A percentile compares a stretch with the other conserved stretches of the same genome.
phyloP scores from a whole-genome alignment of 2,113 vertebrate genomes.

The Murina feae region DNA sequence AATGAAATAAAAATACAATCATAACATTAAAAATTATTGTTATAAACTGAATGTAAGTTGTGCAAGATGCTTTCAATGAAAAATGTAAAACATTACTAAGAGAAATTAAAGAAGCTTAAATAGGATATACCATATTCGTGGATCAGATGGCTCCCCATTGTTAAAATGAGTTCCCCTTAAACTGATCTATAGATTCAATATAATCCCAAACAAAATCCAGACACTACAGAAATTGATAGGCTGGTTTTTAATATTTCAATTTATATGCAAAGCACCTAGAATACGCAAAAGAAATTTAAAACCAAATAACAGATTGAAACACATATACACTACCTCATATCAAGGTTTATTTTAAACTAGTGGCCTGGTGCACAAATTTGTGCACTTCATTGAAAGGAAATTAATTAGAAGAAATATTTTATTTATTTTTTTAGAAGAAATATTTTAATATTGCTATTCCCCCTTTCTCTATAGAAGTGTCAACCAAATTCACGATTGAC shows the following conservation, averaged over 20 bases:
- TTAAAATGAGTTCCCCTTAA: neutral
- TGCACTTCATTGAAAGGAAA: no score
- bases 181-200: neutral
- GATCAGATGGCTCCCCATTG: neutral
- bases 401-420: no score
- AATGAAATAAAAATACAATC: neutral
- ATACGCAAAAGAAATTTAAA: neutral
- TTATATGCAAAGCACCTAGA: neutral
- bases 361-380: no score
- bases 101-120: neutral
- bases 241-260: neutral
- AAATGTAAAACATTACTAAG: neutral
- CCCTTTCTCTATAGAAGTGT: no score
- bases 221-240: neutral
- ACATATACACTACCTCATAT: neutral
- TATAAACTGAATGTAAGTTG: neutral
- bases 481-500: no score
- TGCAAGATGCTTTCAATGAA: neutral
- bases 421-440: no score
- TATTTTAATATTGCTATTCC: no score
- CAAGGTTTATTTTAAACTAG: neutral
- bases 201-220: neutral
- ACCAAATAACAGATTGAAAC: neutral
- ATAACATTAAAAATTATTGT: neutral
- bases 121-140: neutral